Conservation (phyloP, 2,888 invertebrate genomes). For the Drosophila longiperda region DNA sequence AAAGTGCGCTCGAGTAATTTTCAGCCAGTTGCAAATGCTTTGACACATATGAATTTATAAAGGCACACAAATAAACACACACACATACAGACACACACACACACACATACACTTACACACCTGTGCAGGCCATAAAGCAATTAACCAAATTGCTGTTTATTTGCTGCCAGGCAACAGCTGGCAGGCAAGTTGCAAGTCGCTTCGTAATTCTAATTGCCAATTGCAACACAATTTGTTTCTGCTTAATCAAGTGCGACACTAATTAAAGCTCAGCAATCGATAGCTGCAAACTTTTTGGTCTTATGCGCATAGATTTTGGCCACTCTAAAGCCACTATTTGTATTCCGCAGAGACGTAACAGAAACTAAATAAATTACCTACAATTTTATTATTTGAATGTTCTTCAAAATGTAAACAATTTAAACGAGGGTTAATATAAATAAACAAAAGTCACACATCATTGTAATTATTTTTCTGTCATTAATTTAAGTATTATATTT, state of each 20-base stretch:
- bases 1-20: constrained; percentile 66
- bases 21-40: constrained; percentile 56
- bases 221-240: constrained; percentile 56
- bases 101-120: constrained; percentile 23
- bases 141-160: constrained; percentile 74
- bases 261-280: constrained; percentile 52
- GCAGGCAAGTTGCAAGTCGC: constrained; percentile 53
- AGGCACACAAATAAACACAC: constrained; percentile 11
- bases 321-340: neutral
- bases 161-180: constrained; percentile 61
- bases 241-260: constrained; percentile 54
- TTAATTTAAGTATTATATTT: neutral
- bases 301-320: constrained; percentile 6
- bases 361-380: neutral
- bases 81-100: constrained; percentile 22
- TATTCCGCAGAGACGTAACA: neutral
- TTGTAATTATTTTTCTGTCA: neutral
- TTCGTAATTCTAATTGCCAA: constrained; percentile 50
- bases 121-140: constrained; percentile 62
- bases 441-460: neutral
- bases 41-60: constrained; percentile 66
- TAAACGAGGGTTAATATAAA: neutral
- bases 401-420: neutral
- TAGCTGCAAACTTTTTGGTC: constrained; percentile 23
- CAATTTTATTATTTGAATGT: neutral